These are phyloP conservation scores for Enchytraeus crypticus DNA, from an alignment of 2,888 invertebrate genomes.

Conservation along the genomic window DNA sequence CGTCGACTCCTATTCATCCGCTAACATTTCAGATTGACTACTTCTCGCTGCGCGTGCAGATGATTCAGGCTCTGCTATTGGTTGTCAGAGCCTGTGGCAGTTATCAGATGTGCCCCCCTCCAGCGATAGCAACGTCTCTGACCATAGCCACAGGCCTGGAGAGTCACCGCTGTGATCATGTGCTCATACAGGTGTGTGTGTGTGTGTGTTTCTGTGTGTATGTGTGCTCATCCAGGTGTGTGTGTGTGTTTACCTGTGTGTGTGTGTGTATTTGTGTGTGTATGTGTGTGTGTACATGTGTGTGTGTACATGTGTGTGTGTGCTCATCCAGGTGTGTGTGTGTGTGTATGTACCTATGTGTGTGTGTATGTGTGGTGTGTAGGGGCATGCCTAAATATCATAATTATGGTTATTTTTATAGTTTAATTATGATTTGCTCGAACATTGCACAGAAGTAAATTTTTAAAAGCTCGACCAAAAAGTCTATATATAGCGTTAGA, in stretches of 20 bases:
- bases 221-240: too few species aligned
- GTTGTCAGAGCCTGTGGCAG: conserved; percentile 64
- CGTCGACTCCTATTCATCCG: conserved; percentile 59
- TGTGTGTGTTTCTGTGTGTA: conserved; percentile 1
- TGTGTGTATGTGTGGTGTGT: neutral
- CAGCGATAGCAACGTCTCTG: conserved; percentile 76
- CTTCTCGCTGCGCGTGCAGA: conserved; percentile 63
- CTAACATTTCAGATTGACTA: conserved; percentile 69
- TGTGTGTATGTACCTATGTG: neutral
- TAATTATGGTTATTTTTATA: too few species aligned
- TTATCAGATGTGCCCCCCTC: conserved; percentile 80
- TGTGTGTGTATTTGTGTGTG: too few species aligned
- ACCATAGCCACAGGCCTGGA: conserved; percentile 65
- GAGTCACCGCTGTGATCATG: conserved; percentile 54
- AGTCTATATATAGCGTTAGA: too few species aligned
- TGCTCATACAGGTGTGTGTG: neutral
- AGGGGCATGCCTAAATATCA: neutral
- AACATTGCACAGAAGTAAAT: too few species aligned
- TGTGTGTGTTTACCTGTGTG: too few species aligned
- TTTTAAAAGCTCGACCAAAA: too few species aligned
- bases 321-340: conserved; percentile 1
- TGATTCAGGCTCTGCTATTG: conserved; percentile 62
- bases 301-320: conserved; percentile 1
- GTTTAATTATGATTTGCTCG: too few species aligned
- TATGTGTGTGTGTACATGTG: too few species aligned